Evolutionary conservation across 2,797 vertebrate species (phyloP), one percentile per base, ranked within the genome.

Genomic region (Enteromius viviparus): DNA sequence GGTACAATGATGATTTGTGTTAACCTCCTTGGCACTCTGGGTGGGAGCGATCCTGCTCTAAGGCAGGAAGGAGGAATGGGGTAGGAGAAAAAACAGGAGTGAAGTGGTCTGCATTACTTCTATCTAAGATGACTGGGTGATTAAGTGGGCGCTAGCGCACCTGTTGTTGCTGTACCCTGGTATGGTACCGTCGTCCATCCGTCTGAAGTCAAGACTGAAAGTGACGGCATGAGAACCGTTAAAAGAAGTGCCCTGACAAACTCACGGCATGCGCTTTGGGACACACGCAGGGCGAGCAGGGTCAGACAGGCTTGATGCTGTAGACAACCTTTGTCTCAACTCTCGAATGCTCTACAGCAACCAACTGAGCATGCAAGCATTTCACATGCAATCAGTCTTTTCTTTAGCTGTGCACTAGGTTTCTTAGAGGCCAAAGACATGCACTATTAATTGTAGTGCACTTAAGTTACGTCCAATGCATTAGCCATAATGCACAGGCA

Each of bases 141-240:
- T 78, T 78, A 85, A 85, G 69, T 69, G 80, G 88, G 82, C 80
- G 82, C 89, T 86, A 87, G 91, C 93, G 93, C 93, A 95, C 95
- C 95, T 95, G 95, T 93, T 93, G 93, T 91, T 94, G 94, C 87
- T 0, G 92, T 90, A 93, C 92, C 92, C 93, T 65, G 93, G 92
- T 85, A 89, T 79, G 91, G 93, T 93, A 93, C 93, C 93, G 85
- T 96, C 94, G 90, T 95, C 94, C 93, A 94, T 91, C 93, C 93
- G 93, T 91, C 94, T 92, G 94, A 91, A 92, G 92, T 96, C 95
- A 91, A 94, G 91, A 94, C 95, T 96, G 94, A 93, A 96, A 96
- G 91, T 94, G 92, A 95, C n/a, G 94, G 93, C 89, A 94, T 89
- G 91, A 94, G 89, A 95, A 93, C 90, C 81, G 64, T 95, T 94